Percentiles rank a stretch among this genome's conserved stretches.
Evolutionary conservation across 2,888 invertebrate species (phyloP).

Genomic region (Harpagoxenus sublaevis): DNA sequence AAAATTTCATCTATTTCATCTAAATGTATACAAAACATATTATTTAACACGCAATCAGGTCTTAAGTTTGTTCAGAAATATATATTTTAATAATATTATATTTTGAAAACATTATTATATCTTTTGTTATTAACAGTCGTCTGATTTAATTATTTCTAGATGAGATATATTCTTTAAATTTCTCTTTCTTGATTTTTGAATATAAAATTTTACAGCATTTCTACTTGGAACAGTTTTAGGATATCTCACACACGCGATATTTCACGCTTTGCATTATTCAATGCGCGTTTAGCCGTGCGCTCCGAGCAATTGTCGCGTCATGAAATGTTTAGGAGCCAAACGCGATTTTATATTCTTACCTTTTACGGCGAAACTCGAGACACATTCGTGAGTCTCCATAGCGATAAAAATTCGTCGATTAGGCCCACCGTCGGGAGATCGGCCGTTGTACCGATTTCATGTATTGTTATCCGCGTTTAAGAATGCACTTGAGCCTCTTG

Average conservation of each 20-base stretch:
- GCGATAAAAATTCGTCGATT: constrained; percentile 6
- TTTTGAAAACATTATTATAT: not conserved
- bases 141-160: not conserved
- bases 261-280: constrained; percentile 29
- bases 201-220: not conserved
- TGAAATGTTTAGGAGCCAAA: constrained; percentile 34
- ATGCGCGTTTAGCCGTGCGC: not conserved
- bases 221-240: not conserved
- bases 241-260: not conserved
- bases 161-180: not conserved
- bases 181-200: not conserved
- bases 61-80: not conserved
- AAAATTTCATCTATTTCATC: not conserved
- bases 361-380: constrained; percentile 71
- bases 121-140: not conserved
- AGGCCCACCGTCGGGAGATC: not conserved
- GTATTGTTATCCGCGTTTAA: constrained; percentile 63
- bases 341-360: constrained; percentile 66
- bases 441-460: constrained; percentile 7
- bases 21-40: not conserved
- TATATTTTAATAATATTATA: not conserved
- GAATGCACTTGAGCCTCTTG: constrained; percentile 62
- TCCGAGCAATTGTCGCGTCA: constrained; percentile 32
- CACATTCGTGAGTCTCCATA: constrained; percentile 73
- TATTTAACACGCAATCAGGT: not conserved